Evolutionary conservation across 1,140 invertebrate genomes (phyloP).

Genomic region (Drosophila tristis): DNA sequence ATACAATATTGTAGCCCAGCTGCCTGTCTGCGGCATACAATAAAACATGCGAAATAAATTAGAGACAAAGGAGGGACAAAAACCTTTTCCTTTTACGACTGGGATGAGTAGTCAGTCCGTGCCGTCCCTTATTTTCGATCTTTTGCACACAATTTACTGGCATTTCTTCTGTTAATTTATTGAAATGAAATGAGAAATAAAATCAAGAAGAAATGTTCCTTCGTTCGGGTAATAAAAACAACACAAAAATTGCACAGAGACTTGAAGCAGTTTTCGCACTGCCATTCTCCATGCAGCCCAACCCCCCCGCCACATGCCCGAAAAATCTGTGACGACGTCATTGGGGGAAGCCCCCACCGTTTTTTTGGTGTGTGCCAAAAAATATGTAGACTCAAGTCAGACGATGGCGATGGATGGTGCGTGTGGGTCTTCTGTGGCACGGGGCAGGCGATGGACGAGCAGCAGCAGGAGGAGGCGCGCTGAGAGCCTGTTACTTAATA

Average conservation of each 20-base stretch:
- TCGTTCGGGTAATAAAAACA: conserved; percentile 20
- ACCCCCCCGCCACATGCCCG: not conserved
- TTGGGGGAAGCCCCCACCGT: not conserved
- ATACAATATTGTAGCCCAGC: conserved; percentile 10
- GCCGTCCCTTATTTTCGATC: conserved; percentile 52
- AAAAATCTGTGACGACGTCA: conserved; percentile 38
- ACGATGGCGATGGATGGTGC: not conserved
- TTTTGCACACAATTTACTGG: conserved; percentile 63
- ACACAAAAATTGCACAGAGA: conserved; percentile 1
- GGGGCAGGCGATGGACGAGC: not conserved
- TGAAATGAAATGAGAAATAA: conserved; percentile 76
- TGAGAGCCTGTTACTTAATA: conserved; percentile 79
- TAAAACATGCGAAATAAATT: conserved; percentile 28
- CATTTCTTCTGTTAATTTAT: conserved; percentile 75
- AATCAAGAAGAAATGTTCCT: conserved; percentile 62
- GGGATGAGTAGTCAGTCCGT: conserved; percentile 8
- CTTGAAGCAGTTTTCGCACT: not conserved
- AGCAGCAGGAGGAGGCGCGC: conserved; percentile 44
- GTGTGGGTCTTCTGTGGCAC: not conserved
- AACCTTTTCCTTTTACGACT: conserved; percentile 3
- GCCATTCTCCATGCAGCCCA: no score
- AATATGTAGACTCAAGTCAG: not conserved
- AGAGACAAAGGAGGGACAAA: not conserved
- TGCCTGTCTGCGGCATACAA: not conserved
- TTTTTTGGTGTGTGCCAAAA: not conserved